phyloP scores from a whole-genome alignment of 2,113 vertebrate genomes.

The Solenodon paradoxus region DNA sequence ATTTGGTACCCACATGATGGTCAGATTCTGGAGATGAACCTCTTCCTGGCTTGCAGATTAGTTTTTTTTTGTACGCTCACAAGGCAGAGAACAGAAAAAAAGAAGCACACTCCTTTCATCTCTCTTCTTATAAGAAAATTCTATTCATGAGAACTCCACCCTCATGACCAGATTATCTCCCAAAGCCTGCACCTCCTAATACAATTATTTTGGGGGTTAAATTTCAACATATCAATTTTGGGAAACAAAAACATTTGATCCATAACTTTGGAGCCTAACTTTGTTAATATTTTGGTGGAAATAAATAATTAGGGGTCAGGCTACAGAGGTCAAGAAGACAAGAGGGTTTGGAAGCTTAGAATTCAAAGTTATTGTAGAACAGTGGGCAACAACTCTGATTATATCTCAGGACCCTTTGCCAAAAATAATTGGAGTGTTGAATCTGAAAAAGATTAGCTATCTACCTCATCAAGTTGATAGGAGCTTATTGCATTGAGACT shows the following conservation, averaged over 20 bases:
- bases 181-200: neutral
- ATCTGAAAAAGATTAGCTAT: conserved; percentile 62
- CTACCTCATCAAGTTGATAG: conserved; percentile 68
- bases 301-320: neutral
- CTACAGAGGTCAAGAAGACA: neutral
- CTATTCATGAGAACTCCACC: neutral
- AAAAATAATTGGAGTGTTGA: conserved; percentile 67
- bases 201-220: neutral
- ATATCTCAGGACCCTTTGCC: conserved; percentile 23
- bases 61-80: neutral
- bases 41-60: neutral
- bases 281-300: neutral
- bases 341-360: neutral
- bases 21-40: neutral
- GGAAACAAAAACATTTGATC: neutral
- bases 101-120: neutral
- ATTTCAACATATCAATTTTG: neutral
- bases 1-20: neutral
- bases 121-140: neutral
- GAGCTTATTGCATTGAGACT: conserved; percentile 74
- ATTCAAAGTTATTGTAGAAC: neutral
- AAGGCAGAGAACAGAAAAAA: neutral
- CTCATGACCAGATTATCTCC: neutral
- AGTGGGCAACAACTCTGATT: conserved; percentile 4
- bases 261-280: neutral